A percentile compares a stretch with the other conserved stretches of the same genome.
These are phyloP conservation scores for Antigone vipio DNA, from an alignment of 2,113 vertebrate genomes.

Conservation along the genomic window DNA sequence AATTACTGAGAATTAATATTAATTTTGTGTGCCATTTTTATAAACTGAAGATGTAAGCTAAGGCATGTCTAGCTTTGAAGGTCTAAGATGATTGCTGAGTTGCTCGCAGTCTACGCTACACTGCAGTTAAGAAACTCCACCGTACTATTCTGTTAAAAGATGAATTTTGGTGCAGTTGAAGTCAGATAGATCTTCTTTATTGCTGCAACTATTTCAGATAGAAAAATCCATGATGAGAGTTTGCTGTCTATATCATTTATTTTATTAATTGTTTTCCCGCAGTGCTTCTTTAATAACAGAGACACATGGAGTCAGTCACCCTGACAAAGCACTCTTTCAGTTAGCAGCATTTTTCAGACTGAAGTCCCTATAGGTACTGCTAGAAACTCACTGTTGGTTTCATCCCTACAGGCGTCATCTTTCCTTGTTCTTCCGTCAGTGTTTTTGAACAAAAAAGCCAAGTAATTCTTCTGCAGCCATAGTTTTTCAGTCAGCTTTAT, in stretches of 20 bases:
- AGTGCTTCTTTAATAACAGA: not conserved
- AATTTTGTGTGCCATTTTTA: not conserved
- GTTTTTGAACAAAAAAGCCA: not conserved
- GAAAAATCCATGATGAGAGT: not conserved
- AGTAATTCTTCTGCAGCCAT: not conserved
- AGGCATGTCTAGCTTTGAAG: not conserved
- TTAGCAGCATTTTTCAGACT: not conserved
- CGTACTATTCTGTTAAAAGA: not conserved
- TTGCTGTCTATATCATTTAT: not conserved
- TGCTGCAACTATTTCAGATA: not conserved
- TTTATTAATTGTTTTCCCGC: not conserved
- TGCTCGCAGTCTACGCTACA: not conserved
- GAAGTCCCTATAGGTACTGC: not conserved
- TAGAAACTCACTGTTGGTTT: not conserved
- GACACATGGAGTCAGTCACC: not conserved
- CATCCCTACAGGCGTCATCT: not conserved
- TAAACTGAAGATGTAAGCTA: not conserved
- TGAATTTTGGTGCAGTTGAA: not conserved
- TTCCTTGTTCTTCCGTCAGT: not conserved
- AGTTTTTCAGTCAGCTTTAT: not conserved
- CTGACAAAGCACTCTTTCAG: not conserved
- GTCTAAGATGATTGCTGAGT: not conserved
- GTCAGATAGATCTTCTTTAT: not conserved
- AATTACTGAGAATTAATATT: not conserved
- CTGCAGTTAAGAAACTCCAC: not conserved